phyloP scores from a whole-genome alignment of 2,113 vertebrate genomes.

The Crotalus horridus region DNA sequence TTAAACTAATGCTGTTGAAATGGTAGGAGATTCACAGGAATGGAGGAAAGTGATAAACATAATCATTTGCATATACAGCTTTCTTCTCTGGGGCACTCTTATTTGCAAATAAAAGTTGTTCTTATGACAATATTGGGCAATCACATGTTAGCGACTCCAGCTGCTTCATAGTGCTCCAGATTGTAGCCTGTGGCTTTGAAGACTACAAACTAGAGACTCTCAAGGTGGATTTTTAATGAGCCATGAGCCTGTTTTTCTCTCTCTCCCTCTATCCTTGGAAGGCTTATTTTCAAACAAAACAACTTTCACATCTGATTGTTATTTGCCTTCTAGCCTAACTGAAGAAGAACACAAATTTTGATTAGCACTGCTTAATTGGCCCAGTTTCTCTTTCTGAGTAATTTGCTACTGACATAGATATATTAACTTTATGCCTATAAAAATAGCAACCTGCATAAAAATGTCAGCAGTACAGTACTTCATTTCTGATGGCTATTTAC shows the following conservation, averaged over 20 bases:
- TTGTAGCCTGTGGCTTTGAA: background rate
- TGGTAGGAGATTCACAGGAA: too few relatives aligned
- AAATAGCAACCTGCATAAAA: background rate
- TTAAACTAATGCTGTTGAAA: background rate
- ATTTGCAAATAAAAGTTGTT: background rate
- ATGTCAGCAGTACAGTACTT: fast-evolving
- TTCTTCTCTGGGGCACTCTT: background rate
- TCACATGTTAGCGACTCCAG: background rate
- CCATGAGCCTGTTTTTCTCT: background rate
- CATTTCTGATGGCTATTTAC: background rate
- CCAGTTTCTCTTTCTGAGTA: background rate
- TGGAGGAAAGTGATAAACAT: background rate
- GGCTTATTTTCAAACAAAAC: background rate
- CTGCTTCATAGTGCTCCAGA: background rate
- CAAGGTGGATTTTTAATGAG: background rate
- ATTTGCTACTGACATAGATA: background rate
- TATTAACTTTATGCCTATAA: background rate
- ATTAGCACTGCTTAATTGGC: background rate
- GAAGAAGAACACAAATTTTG: background rate
- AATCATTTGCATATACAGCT: background rate
- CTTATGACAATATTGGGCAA: background rate
- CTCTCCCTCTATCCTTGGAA: background rate
- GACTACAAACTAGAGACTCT: background rate
- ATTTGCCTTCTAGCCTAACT: background rate
- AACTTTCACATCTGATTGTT: background rate